phyloP scores from a whole-genome alignment of 2,797 vertebrate species.

The Acipenser oxyrinchus region DNA sequence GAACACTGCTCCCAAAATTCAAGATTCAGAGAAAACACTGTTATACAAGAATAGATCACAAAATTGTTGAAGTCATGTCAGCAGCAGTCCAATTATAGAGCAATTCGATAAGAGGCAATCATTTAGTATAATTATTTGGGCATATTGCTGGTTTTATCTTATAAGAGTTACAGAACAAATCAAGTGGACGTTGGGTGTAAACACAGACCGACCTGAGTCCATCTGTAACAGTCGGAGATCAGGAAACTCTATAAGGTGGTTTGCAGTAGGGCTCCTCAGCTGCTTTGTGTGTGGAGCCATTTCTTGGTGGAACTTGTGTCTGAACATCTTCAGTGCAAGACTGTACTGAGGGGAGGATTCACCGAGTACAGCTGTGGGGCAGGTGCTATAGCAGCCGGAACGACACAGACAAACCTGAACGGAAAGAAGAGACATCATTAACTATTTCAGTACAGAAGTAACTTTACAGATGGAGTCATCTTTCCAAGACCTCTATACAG shows the following conservation, averaged over 20 bases:
- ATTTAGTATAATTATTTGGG: not conserved
- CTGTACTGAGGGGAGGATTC: slow-evolving; percentile 72
- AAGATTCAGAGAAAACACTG: too few relatives aligned
- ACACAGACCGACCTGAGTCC: slow-evolving; percentile 76
- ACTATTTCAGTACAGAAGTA: too few relatives aligned
- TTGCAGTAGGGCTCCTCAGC: slow-evolving; percentile 55
- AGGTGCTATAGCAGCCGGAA: slow-evolving; percentile 75
- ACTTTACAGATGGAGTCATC: too few relatives aligned
- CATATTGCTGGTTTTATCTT: not conserved
- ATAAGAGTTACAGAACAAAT: too few relatives aligned
- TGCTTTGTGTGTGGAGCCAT: slow-evolving; percentile 53
- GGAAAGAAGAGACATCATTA: slow-evolving; percentile 8
- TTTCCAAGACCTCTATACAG: too few relatives aligned
- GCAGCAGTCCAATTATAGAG: not conserved
- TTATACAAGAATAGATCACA: too few relatives aligned
- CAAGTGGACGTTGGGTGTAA: too few relatives aligned
- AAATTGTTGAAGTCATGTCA: too few relatives aligned
- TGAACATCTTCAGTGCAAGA: slow-evolving; percentile 61
- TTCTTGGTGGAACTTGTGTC: slow-evolving; percentile 54
- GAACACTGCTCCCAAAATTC: too few relatives aligned
- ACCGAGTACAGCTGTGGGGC: slow-evolving; percentile 69
- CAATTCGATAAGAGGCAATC: too few relatives aligned
- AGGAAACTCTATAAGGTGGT: slow-evolving; percentile 61
- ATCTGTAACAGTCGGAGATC: slow-evolving; percentile 84
- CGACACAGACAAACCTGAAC: slow-evolving; percentile 69